These are phyloP conservation scores for Lagorchestes hirsutus DNA, from an alignment of 2,797 vertebrate species.

Conservation along the genomic window DNA sequence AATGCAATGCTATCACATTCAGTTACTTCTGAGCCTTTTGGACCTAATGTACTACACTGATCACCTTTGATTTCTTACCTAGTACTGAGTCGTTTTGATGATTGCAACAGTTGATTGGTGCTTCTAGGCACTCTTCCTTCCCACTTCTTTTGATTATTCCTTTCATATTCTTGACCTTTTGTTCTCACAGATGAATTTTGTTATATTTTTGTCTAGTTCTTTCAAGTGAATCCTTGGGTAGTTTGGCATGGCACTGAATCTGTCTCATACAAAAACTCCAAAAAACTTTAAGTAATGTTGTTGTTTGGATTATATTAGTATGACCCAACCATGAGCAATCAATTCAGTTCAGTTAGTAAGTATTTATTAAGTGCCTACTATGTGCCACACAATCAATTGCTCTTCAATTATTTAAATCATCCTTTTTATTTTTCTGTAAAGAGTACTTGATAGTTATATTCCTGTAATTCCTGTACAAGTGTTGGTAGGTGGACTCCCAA, in stretches of 20 bases:
- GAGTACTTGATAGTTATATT: background rate
- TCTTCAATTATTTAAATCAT: background rate
- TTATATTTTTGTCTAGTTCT: background rate
- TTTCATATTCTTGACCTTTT: background rate
- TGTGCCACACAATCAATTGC: background rate
- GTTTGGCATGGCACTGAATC: background rate
- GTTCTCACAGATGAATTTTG: background rate
- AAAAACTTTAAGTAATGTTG: background rate
- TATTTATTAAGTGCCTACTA: background rate
- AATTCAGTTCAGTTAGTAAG: background rate
- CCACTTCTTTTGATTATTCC: background rate
- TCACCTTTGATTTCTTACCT: background rate
- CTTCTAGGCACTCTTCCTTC: background rate
- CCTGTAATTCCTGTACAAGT: background rate
- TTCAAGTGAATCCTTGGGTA: background rate
- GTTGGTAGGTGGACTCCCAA: background rate
- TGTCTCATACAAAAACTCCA: background rate
- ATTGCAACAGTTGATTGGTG: background rate
- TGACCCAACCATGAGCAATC: background rate
- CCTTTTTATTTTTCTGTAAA: background rate
- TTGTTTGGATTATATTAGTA: background rate
- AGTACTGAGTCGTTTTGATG: background rate
- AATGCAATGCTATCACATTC: background rate
- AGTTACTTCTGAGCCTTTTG: background rate
- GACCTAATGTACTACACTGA: background rate